These are phyloP conservation scores for Caenorhabditis panamensis DNA, from an alignment of 2,888 invertebrate genomes.

Conservation along the genomic window DNA sequence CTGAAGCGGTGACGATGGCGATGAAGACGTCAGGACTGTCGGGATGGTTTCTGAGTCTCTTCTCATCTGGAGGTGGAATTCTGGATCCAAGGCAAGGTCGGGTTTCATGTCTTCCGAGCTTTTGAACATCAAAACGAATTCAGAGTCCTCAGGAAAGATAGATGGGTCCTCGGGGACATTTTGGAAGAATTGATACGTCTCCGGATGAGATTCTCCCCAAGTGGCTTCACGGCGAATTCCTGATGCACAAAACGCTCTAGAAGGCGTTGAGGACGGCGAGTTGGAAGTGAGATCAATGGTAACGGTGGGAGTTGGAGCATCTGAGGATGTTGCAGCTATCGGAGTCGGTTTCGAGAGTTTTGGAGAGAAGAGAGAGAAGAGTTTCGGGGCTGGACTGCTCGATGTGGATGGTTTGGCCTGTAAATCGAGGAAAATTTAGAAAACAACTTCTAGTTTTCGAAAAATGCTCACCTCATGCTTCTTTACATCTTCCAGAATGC, in stretches of 20 bases:
- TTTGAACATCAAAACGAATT: background rate
- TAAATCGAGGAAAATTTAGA: background rate
- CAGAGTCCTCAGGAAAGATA: background rate
- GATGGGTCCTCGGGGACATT: background rate
- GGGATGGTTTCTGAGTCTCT: background rate
- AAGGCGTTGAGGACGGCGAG: background rate
- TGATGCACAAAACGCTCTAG: background rate
- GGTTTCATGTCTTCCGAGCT: background rate
- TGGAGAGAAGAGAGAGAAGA: conserved; percentile 39
- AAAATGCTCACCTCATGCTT: background rate
- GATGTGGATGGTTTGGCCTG: background rate
- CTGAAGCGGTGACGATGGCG: background rate
- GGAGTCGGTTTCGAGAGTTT: conserved; percentile 15
- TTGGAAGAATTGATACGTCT: conserved; percentile 25
- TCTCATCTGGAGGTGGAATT: background rate
- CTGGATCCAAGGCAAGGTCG: no score
- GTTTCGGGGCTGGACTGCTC: background rate
- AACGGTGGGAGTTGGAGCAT: no score
- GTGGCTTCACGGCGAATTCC: conserved; percentile 10
- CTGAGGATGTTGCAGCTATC: no score
- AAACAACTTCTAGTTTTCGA: background rate
- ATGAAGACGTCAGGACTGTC: background rate
- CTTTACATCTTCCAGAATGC: background rate
- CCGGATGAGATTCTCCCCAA: conserved; percentile 32
- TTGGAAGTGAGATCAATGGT: conserved; percentile 9